Conservation (phyloP, 1,140 invertebrate species). For the Orussus abietinus region DNA sequence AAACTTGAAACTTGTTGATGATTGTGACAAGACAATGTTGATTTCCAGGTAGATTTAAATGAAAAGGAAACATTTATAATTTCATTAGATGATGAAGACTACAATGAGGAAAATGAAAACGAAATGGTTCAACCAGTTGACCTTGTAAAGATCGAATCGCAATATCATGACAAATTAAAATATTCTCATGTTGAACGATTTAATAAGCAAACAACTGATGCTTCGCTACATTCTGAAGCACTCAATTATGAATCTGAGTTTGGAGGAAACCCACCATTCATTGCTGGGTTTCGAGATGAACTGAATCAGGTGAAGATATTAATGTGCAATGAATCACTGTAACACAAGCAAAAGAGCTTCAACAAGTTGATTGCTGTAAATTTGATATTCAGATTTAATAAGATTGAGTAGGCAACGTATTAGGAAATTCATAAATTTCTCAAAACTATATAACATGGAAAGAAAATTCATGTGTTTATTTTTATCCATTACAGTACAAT, state of each 20-base stretch:
- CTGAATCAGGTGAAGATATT: conserved; percentile 26
- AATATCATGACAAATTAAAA: conserved; percentile 29
- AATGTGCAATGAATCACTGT: too few relatives aligned
- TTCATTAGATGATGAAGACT: conserved; percentile 26
- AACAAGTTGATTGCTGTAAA: too few relatives aligned
- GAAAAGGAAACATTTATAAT: conserved; percentile 31
- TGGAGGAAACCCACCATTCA: conserved; percentile 25
- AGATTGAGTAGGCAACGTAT: too few relatives aligned
- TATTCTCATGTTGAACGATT: conserved; percentile 36
- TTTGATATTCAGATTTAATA: too few relatives aligned
- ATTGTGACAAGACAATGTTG: conserved; percentile 5
- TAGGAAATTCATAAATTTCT: too few relatives aligned
- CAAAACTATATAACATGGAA: too few relatives aligned
- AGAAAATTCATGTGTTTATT: too few relatives aligned
- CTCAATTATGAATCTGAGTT: conserved; percentile 8
- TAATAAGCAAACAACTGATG: conserved; percentile 19
- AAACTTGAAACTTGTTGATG: conserved; percentile 1
- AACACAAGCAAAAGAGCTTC: too few relatives aligned
- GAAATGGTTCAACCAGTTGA: conserved; percentile 37
- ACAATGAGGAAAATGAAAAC: conserved; percentile 31
- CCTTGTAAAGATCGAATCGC: conserved; percentile 20
- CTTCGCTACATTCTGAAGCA: neutral
- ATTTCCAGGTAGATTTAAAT: conserved; percentile 22
- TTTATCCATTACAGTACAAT: conserved; percentile 1
- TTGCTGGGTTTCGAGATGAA: conserved; percentile 31